phyloP scores from a whole-genome alignment of 2,113 vertebrate genomes.

The Macrotus californicus region DNA sequence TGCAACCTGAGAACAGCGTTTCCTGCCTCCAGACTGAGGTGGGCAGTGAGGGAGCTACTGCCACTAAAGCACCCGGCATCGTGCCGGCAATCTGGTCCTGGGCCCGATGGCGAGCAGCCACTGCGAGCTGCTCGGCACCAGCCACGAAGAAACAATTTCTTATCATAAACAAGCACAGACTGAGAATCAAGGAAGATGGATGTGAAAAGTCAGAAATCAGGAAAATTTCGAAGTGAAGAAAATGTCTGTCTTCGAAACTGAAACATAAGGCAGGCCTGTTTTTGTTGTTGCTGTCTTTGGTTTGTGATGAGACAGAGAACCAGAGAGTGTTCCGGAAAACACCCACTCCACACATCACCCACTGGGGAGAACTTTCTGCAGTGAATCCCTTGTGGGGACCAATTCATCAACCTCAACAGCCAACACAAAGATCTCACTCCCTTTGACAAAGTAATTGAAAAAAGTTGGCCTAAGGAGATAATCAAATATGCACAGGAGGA shows the following conservation, averaged over 20 bases:
- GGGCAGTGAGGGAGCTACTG: not conserved
- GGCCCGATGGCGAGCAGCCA: not conserved
- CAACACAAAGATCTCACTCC: not conserved
- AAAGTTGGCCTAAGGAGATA: not conserved
- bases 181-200: not conserved
- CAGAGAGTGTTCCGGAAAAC: not conserved
- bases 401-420: not conserved
- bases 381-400: not conserved
- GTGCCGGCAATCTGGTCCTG: not conserved
- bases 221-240: not conserved
- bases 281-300: not conserved
- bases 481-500: not conserved
- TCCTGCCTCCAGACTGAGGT: not conserved
- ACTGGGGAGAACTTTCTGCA: not conserved
- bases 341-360: no score
- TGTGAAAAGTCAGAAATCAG: not conserved
- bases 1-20: not conserved
- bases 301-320: not conserved
- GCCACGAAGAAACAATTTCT: not conserved
- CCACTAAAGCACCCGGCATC: not conserved
- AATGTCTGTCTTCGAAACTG: not conserved
- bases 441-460: not conserved
- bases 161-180: not conserved
- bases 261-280: not conserved
- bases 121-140: not conserved